Percentiles rank a stretch among this genome's conserved stretches.
Conservation (phyloP, 2,888 invertebrate species). For the Nephrotoma flavescens region DNA sequence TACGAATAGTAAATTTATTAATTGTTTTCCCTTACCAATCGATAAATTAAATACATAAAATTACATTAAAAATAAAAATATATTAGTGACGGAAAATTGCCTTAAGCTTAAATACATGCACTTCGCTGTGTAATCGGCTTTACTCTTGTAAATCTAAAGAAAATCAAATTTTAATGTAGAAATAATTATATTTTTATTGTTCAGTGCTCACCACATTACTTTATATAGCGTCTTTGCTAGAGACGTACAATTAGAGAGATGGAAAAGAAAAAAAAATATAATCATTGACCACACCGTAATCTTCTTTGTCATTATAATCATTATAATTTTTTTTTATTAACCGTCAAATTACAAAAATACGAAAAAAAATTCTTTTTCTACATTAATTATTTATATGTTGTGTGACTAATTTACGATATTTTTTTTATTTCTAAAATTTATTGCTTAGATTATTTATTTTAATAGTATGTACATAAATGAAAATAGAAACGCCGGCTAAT, state of each 20-base stretch:
- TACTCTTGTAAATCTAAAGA: no score
- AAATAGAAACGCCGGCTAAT: neutral
- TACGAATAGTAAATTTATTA: no score
- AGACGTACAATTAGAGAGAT: neutral
- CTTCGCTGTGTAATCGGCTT: neutral
- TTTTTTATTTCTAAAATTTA: neutral
- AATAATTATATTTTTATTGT: neutral
- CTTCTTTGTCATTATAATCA: neutral
- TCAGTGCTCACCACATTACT: neutral
- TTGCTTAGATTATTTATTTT: neutral
- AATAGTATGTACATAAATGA: neutral
- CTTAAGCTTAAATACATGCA: neutral
- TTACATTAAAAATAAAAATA: no score
- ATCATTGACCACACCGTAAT: neutral
- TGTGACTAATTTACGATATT: neutral
- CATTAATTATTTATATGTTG: neutral
- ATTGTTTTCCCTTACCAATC: no score
- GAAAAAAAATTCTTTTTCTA: neutral
- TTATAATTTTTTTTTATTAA: neutral
- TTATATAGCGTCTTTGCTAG: neutral
- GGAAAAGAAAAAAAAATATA: neutral
- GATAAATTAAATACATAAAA: no score
- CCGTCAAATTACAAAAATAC: neutral
- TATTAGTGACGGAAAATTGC: no score
- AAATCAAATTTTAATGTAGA: neutral